These are phyloP conservation scores for Pseudomyrmex flavicornis DNA, from an alignment of 1,140 invertebrate species.

Conservation along the genomic window DNA sequence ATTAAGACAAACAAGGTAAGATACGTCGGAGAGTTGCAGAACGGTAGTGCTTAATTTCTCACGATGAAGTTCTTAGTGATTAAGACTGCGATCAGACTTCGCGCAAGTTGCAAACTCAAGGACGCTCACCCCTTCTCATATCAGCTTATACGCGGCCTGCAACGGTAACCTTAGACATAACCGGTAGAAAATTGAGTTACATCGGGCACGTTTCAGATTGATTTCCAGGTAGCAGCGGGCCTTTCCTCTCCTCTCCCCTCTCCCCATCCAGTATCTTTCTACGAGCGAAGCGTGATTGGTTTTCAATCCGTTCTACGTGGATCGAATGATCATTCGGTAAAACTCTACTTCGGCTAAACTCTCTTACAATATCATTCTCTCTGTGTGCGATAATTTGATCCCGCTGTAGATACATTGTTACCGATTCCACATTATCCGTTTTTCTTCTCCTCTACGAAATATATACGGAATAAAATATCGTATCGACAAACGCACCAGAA, in stretches of 20 bases:
- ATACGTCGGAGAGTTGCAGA: constrained; percentile 57
- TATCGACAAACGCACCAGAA: not conserved
- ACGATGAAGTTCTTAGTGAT: constrained; percentile 49
- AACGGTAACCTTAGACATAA: constrained; percentile 56
- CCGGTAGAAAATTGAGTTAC: constrained; percentile 76
- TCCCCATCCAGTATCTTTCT: constrained; percentile 69
- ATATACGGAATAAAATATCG: constrained; percentile 24
- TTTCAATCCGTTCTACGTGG: constrained; percentile 80
- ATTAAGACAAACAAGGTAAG: constrained; percentile 58
- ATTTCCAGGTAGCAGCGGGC: constrained; percentile 71
- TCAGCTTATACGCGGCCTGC: constrained; percentile 29
- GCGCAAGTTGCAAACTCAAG: constrained; percentile 22
- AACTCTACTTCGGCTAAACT: constrained; percentile 32
- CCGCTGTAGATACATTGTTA: constrained; percentile 63
- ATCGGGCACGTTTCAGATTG: constrained; percentile 78
- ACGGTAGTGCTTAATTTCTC: constrained; percentile 59
- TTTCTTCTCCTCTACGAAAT: not conserved
- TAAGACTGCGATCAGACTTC: constrained; percentile 43
- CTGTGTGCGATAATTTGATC: constrained; percentile 65
- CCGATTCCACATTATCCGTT: constrained; percentile 42
- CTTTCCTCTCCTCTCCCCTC: no score
- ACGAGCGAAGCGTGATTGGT: constrained; percentile 77
- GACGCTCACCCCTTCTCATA: constrained; percentile 36
- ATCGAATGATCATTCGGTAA: constrained; percentile 76
- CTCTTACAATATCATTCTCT: constrained; percentile 43